A percentile compares a stretch with the other conserved stretches of the same genome.
These are phyloP conservation scores for Sigmodon hispidus DNA, from an alignment of 2,113 vertebrate species.

Conservation along the genomic window DNA sequence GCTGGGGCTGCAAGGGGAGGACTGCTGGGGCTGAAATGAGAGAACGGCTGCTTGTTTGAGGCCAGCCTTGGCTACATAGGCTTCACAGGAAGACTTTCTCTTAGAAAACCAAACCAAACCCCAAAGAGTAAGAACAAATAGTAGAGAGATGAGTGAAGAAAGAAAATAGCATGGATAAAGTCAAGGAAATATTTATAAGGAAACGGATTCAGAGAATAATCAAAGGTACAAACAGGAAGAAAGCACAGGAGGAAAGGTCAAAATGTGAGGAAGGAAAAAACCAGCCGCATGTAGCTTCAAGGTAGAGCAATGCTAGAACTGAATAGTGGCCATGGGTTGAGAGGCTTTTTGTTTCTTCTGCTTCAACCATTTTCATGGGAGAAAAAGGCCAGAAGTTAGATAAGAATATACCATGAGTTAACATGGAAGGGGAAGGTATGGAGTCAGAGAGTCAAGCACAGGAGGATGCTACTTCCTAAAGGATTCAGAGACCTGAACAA, in stretches of 20 bases:
- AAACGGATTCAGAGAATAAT: background rate
- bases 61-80: background rate
- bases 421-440: background rate
- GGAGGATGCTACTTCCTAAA: conserved; percentile 1
- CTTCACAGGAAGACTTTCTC: background rate
- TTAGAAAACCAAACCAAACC: background rate
- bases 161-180: background rate
- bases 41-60: no score
- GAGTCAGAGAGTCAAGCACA: background rate
- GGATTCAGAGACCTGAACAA: background rate
- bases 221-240: background rate
- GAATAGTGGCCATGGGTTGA: background rate
- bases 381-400: background rate
- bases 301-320: background rate
- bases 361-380: background rate
- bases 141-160: background rate
- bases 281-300: fast-evolving
- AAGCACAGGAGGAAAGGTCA: no score
- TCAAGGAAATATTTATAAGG: background rate
- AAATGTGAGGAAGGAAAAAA: background rate
- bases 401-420: background rate
- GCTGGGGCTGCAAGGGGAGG: no score
- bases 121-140: background rate
- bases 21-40: no score
- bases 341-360: background rate